Evolutionary conservation across 2,797 vertebrate species (phyloP).

Genomic region (Danio jaintianensis): DNA sequence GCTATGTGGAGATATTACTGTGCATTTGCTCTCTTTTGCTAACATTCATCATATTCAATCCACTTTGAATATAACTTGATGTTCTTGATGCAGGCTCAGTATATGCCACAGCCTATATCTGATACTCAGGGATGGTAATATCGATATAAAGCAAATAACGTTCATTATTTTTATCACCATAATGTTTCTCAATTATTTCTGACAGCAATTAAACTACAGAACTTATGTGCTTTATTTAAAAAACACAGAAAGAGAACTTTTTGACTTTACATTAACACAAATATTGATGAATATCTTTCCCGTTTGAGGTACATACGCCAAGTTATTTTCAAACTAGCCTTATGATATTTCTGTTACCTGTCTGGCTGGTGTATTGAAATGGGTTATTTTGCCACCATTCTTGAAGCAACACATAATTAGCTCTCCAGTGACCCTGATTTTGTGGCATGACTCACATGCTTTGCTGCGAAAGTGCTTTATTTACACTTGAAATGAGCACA

Average conservation of each 20-base stretch:
- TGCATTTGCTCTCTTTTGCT: not conserved
- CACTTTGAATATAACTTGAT: constrained; percentile 5
- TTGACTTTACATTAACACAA: constrained; percentile 5
- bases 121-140: constrained; percentile 20
- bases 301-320: constrained; percentile 10
- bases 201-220: constrained; percentile 17
- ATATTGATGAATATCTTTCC: not conserved
- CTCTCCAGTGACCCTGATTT: constrained; percentile 6
- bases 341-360: constrained; percentile 23
- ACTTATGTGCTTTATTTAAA: not conserved
- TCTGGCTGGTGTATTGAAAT: not conserved
- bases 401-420: constrained; percentile 16
- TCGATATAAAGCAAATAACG: constrained; percentile 33
- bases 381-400: not conserved
- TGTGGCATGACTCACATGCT: not conserved
- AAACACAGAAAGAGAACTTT: constrained; percentile 28
- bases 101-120: not conserved
- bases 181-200: constrained; percentile 10
- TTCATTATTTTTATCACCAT: constrained; percentile 6
- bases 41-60: not conserved
- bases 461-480: not conserved
- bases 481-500: constrained; percentile 21
- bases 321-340: constrained; percentile 4
- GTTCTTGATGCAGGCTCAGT: constrained; percentile 7
- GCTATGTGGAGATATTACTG: not conserved